phyloP scores from a whole-genome alignment of 1,140 invertebrate species.

The Macrobrachium rosenbergii region DNA sequence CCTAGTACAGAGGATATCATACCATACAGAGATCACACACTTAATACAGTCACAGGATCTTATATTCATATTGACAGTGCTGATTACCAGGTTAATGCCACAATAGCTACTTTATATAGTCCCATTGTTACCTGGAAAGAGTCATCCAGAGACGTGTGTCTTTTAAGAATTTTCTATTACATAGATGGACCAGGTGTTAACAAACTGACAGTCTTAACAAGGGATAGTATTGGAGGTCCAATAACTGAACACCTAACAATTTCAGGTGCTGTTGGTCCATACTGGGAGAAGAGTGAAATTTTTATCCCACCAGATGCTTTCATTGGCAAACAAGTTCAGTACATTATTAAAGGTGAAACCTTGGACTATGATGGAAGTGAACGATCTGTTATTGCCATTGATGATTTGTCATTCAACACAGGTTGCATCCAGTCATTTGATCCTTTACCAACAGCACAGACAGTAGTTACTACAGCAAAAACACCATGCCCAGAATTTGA shows the following conservation, averaged over 20 bases:
- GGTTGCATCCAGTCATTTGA: slow-evolving; percentile 26
- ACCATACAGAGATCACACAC: slow-evolving; percentile 45
- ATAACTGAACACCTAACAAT: slow-evolving; percentile 27
- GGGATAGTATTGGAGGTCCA: slow-evolving; percentile 32
- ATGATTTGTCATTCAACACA: slow-evolving; percentile 53
- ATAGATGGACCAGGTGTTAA: slow-evolving; percentile 39
- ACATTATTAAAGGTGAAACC: slow-evolving; percentile 29
- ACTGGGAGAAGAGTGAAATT: slow-evolving; percentile 50
- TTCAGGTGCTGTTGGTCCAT: slow-evolving; percentile 36
- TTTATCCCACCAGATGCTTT: slow-evolving; percentile 21
- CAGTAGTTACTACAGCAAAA: slow-evolving; percentile 31
- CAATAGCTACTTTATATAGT: slow-evolving; percentile 1
- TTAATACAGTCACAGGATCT: slow-evolving; percentile 35
- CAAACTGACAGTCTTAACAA: slow-evolving; percentile 22
- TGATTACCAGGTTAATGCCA: background rate
- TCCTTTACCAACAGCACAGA: slow-evolving; percentile 20
- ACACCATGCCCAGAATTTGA: slow-evolving; percentile 30
- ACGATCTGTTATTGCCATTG: slow-evolving; percentile 48
- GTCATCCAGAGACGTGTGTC: background rate
- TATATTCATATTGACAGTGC: slow-evolving; percentile 41
- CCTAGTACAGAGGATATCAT: slow-evolving; percentile 35
- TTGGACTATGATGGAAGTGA: background rate
- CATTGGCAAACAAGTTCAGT: slow-evolving; percentile 38
- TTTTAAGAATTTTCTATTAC: slow-evolving; percentile 48
- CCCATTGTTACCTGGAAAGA: slow-evolving; percentile 40